phyloP scores from a whole-genome alignment of 2,113 vertebrate species.

The Paralichthys olivaceus region DNA sequence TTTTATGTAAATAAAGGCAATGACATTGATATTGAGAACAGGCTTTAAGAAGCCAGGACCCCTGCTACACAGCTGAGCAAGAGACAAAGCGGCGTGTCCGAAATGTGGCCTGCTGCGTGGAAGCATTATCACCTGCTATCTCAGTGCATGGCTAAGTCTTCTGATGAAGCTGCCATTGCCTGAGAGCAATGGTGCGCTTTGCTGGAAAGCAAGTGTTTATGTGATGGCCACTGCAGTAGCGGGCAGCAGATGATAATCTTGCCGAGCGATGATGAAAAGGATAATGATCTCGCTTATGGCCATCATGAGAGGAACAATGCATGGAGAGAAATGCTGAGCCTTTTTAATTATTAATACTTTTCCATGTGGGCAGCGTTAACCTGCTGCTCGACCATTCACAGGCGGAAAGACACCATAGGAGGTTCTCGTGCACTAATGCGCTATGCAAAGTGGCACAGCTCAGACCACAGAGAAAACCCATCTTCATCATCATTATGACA shows the following conservation, averaged over 20 bases:
- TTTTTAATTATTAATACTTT: conserved; percentile 80
- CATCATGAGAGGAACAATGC: conserved; percentile 66
- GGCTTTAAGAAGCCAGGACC: background rate
- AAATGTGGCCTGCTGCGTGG: conserved; percentile 46
- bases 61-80: background rate
- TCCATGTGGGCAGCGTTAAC: conserved; percentile 70
- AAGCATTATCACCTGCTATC: conserved; percentile 58
- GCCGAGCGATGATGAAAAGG: conserved; percentile 67
- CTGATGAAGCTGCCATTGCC: conserved; percentile 67
- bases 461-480: conserved; percentile 62
- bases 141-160: conserved; percentile 55
- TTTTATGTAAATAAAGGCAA: conserved; percentile 36
- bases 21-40: conserved; percentile 41
- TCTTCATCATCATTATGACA: conserved; percentile 68
- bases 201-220: conserved; percentile 63
- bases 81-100: conserved; percentile 13
- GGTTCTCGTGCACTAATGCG: conserved; percentile 61
- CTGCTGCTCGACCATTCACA: conserved; percentile 71
- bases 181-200: conserved; percentile 69
- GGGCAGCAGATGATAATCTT: conserved; percentile 78
- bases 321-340: conserved; percentile 43
- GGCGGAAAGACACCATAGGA: conserved; percentile 54
- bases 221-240: conserved; percentile 71
- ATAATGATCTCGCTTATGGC: conserved; percentile 78
- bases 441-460: conserved; percentile 52